These are phyloP conservation scores for Ceramica pisi DNA, from an alignment of 2,888 invertebrate genomes.

Conservation along the genomic window DNA sequence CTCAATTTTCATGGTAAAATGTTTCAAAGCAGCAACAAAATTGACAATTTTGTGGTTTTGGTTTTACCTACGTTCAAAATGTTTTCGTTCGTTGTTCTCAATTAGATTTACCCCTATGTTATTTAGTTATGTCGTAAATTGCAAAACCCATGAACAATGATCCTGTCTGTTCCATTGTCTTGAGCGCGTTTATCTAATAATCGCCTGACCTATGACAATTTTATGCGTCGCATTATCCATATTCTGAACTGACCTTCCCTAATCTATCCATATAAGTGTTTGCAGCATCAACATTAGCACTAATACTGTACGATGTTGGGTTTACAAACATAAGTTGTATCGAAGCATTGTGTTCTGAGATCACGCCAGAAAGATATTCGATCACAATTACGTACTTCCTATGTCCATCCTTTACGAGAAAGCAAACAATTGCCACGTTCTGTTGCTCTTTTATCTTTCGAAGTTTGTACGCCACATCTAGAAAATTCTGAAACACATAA, in stretches of 20 bases:
- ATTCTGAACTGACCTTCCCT: constrained; percentile 8
- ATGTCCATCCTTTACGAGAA: constrained; percentile 8
- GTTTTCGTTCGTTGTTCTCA: not conserved
- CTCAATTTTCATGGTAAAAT: constrained; percentile 14
- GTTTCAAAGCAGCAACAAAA: not conserved
- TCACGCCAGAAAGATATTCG: constrained; percentile 14
- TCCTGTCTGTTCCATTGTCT: constrained; percentile 22
- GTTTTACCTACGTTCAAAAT: constrained; percentile 1
- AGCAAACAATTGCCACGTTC: constrained; percentile 19
- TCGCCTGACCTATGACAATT: constrained; percentile 23
- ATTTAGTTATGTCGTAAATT: constrained; percentile 17
- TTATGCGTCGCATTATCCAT: constrained; percentile 11
- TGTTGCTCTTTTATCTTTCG: constrained; percentile 19
- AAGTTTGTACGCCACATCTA: constrained; percentile 10
- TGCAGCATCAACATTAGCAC: not conserved
- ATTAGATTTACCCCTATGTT: not conserved
- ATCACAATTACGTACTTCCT: constrained; percentile 31
- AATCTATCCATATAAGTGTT: constrained; percentile 4
- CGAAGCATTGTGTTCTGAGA: constrained; percentile 19
- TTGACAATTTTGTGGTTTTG: not conserved
- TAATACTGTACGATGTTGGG: not conserved
- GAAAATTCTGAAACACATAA: not conserved
- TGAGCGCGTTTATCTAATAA: constrained; percentile 13
- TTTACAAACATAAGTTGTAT: constrained; percentile 19
- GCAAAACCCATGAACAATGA: constrained; percentile 14